A percentile compares a stretch with the other conserved stretches of the same genome.
Conservation (phyloP, 2,113 vertebrate species). For the Lepisosteus osseus region DNA sequence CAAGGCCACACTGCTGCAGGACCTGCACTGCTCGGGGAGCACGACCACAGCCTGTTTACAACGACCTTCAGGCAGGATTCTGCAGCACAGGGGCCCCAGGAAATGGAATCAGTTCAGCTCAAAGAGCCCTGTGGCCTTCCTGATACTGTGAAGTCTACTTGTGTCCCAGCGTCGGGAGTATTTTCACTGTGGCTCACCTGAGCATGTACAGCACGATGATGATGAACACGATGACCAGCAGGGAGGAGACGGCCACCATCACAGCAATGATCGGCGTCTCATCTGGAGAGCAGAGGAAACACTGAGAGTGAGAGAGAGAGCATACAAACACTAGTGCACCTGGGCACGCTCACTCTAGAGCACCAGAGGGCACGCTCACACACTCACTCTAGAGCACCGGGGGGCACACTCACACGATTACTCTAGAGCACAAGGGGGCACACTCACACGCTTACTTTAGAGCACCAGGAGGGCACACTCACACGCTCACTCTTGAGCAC, state of each 20-base stretch:
- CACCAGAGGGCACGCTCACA: no score
- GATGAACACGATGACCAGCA: constrained; percentile 95
- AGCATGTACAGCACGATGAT: constrained; percentile 98
- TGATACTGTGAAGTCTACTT: no score
- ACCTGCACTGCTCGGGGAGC: no score
- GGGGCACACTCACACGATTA: background rate
- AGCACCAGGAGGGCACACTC: background rate
- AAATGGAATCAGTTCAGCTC: no score
- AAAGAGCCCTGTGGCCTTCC: no score
- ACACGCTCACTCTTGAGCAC: no score
- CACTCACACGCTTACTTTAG: background rate
- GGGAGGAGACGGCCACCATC: constrained; percentile 92
- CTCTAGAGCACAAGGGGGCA: background rate
- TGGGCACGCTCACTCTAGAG: background rate
- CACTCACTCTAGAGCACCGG: background rate
- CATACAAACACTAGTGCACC: background rate
- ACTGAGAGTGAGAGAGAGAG: background rate
- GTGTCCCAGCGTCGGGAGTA: no score
- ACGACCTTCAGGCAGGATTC: no score
- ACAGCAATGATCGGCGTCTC: constrained; percentile 92
- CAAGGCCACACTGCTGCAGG: no score
- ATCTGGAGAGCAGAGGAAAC: constrained; percentile 43
- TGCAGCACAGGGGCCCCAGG: no score
- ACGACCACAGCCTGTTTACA: no score
- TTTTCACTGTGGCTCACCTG: constrained; percentile 66